A percentile compares a stretch with the other conserved stretches of the same genome.
Conservation (phyloP, 1,140 invertebrate species). For the Calliphora vicina region DNA sequence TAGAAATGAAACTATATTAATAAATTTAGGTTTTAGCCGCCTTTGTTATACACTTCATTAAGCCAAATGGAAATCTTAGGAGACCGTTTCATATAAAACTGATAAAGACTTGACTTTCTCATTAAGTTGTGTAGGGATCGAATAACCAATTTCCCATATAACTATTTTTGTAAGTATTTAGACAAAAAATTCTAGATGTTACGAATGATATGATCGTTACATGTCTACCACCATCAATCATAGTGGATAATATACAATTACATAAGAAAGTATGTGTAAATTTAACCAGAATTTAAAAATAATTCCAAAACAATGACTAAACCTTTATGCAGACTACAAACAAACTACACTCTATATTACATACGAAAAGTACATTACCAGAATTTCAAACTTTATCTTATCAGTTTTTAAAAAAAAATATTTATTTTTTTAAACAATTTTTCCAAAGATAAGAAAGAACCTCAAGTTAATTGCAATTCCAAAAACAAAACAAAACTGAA, state of each 20-base stretch:
- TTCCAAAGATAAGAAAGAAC: slow-evolving; percentile 7
- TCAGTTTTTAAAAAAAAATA: neutral
- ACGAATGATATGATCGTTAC: neutral
- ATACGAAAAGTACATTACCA: neutral
- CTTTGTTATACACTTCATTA: too few relatives aligned
- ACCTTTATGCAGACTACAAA: neutral
- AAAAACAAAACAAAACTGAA: neutral
- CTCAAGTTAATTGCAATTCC: neutral
- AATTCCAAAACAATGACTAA: neutral
- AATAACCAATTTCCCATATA: too few relatives aligned
- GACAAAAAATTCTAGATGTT: too few relatives aligned
- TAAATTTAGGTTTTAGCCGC: too few relatives aligned
- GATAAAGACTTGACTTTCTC: too few relatives aligned
- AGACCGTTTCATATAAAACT: too few relatives aligned
- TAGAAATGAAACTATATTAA: too few relatives aligned
- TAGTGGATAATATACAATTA: neutral
- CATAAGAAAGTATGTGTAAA: too few relatives aligned
- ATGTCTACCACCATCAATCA: neutral
- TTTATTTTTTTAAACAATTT: neutral
- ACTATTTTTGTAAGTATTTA: too few relatives aligned
- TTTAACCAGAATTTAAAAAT: neutral
- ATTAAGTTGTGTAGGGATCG: too few relatives aligned
- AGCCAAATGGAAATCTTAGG: too few relatives aligned
- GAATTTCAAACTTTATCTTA: neutral
- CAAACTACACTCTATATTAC: neutral